Percentiles rank a stretch among this genome's conserved stretches.
Evolutionary conservation across 2,888 invertebrate species (phyloP).

Genomic region (Lydus trimaculatus): DNA sequence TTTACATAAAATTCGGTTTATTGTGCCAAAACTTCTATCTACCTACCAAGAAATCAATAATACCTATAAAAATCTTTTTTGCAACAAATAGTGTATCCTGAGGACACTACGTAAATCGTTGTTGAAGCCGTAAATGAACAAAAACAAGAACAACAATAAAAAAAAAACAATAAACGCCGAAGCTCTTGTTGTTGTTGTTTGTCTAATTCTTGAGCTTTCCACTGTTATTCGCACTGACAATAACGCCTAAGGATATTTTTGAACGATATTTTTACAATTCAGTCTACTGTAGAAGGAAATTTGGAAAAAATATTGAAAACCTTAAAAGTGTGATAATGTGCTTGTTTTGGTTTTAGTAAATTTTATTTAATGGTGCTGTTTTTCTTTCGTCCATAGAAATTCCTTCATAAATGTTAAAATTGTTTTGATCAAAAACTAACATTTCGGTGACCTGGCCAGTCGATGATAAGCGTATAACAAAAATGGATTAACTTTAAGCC

Average conservation of each 20-base stretch:
- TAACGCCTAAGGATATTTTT: conserved; percentile 23
- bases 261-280: conserved; percentile 23
- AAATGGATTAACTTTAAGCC: background rate
- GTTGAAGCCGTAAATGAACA: no score
- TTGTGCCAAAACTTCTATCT: background rate
- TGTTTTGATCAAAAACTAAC: background rate
- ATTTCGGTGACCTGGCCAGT: background rate
- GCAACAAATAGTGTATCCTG: background rate
- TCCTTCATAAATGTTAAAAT: background rate
- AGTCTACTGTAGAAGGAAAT: conserved; percentile 7
- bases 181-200: background rate
- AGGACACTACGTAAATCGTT: background rate
- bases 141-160: background rate
- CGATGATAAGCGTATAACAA: background rate
- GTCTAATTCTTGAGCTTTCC: background rate
- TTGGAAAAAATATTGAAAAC: background rate
- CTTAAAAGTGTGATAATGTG: background rate
- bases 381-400: background rate
- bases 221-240: conserved; percentile 8
- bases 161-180: background rate
- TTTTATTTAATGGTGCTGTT: background rate
- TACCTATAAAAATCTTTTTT: background rate
- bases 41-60: background rate
- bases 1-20: background rate
- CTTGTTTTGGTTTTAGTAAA: background rate